Evolutionary conservation across 2,888 invertebrate species (phyloP), one percentile per base, ranked within the genome.

Genomic region (Phalera bucephala): DNA sequence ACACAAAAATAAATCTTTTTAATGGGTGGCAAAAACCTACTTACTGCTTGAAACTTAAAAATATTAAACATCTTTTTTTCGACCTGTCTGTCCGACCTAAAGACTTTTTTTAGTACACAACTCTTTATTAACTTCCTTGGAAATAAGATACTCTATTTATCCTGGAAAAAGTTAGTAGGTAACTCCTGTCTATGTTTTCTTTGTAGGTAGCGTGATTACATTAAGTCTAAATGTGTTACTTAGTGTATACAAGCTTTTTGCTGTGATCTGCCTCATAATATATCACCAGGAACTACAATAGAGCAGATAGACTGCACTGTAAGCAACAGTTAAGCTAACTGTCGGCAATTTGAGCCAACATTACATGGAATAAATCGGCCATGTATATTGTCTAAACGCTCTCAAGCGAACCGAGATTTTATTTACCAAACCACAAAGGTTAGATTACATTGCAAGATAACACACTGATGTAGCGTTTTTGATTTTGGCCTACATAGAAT

Each of bases 311-410:
- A 78, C 76, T 77, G 73, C 73, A 74, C 70, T 73, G 74, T 67
- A 69, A 75, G 74, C 78, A 75, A 78, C 81, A 78, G 79, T 82
- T 80, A 84, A 78, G 74, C 75, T 82, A 85, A 86, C 80, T 75
- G 80, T 75, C 66, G 69, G 80, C 77, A 80, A 83, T 85, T 83
- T 75, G 70, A 73, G 66, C 73, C 61, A 65, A 63, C 75, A 77
- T 77, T 70, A 68, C 78, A 80, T 78, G 78, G 72, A 76, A 80
- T 78, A 80, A 76, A 80, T 80, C 71, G 71, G 61, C 53, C 53
- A 53, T 53, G 45, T 59, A 61, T 55, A 61, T 57, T 42, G 40
- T 46, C 31, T 33, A 22, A 19, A 17, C 5, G 32, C n/a, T n/a
- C 5, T 0, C 43, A 42, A 28, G 19, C 31, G n/a, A 66, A 50